A percentile compares a stretch with the other conserved stretches of the same genome.
These are phyloP conservation scores for Bicyclus anynana DNA, from an alignment of 1,140 invertebrate genomes.

Conservation along the genomic window DNA sequence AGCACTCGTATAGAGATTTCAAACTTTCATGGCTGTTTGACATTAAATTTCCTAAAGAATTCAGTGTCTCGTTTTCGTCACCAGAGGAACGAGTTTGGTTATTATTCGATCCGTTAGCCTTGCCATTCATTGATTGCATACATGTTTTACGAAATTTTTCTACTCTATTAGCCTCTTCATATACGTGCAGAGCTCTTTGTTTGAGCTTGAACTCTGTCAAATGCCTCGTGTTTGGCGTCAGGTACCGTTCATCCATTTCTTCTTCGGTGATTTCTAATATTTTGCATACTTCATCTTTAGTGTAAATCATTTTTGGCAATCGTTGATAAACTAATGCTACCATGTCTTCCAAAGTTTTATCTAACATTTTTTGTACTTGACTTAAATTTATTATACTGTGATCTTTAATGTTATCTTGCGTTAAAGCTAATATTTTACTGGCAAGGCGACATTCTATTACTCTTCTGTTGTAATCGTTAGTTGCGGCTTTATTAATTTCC, in stretches of 20 bases:
- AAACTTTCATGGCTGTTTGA: slow-evolving; percentile 92
- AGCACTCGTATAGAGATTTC: slow-evolving; percentile 94
- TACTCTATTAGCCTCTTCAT: slow-evolving; percentile 89
- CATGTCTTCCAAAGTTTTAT: slow-evolving; percentile 83
- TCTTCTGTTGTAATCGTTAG: slow-evolving; percentile 92
- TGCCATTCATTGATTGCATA: slow-evolving; percentile 75
- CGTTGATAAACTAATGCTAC: slow-evolving; percentile 79
- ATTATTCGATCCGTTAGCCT: slow-evolving; percentile 74
- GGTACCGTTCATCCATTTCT: slow-evolving; percentile 81
- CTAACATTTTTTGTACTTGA: slow-evolving; percentile 83
- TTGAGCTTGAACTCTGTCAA: slow-evolving; percentile 87
- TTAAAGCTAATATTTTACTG: slow-evolving; percentile 87
- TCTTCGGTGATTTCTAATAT: slow-evolving; percentile 81
- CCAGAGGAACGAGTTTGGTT: slow-evolving; percentile 47
- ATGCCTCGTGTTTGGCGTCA: slow-evolving; percentile 84
- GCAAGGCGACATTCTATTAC: slow-evolving; percentile 96
- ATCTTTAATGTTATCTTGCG: slow-evolving; percentile 55
- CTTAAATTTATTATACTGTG: slow-evolving; percentile 77
- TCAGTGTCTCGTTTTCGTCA: slow-evolving; percentile 57
- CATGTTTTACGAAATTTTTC: slow-evolving; percentile 85
- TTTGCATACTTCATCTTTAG: slow-evolving; percentile 84
- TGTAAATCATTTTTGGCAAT: slow-evolving; percentile 86
- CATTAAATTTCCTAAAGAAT: slow-evolving; percentile 90
- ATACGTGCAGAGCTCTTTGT: slow-evolving; percentile 94
- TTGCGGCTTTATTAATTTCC: slow-evolving; percentile 96